Evolutionary conservation across 2,797 vertebrate genomes (phyloP), one percentile per base, ranked within the genome.

Genomic region (Anomalospiza imberbis): DNA sequence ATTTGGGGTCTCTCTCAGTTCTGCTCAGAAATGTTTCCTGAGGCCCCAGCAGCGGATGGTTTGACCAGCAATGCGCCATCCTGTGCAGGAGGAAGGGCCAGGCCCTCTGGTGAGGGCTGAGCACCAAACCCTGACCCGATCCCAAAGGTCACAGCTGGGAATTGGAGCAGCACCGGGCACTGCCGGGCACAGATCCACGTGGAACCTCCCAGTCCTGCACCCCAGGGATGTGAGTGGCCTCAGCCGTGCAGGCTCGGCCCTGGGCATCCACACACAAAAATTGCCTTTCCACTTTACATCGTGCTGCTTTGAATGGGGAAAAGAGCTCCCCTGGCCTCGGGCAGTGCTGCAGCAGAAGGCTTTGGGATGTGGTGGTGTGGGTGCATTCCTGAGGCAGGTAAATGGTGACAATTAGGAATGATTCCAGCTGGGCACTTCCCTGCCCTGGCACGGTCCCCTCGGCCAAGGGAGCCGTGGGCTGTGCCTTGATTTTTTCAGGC

Each of bases 31-130:
- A 17, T 4, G 10, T 63, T 82, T 47, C 19, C 29, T 44, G 32
- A 34, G 62, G 58, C 58, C 18, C 36, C 58, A 72, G 32, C 18
- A 65, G 12, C 1, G 47, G 34, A 4, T 42, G 38, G 1, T 72
- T 22, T 47, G 79, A 18, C 8, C 0, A 0, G 4, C 20, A 14
- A 38, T 42, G 40, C 0, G 0, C 18, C 7, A 2, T 6, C 38
- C n/a, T 21, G 38, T 4, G 40, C 24, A 8, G 44, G 28, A 73
- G 44, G 65, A n/a, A 71, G 21, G 61, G 78, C 7, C 44, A 7
- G 65, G n/a, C 55, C 67, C 66, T 71, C n/a, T 32, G 17, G 9
- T 36, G 31, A 58, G 58, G 42, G 55, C 13, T 21, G 67, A 40
- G 25, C 1, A 5, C 53, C 42, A 61, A 82, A 67, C 2, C 36